Base-by-base conservation (phyloP, 2,113 vertebrate genomes). In the Sinosuthora webbiana region DNA sequence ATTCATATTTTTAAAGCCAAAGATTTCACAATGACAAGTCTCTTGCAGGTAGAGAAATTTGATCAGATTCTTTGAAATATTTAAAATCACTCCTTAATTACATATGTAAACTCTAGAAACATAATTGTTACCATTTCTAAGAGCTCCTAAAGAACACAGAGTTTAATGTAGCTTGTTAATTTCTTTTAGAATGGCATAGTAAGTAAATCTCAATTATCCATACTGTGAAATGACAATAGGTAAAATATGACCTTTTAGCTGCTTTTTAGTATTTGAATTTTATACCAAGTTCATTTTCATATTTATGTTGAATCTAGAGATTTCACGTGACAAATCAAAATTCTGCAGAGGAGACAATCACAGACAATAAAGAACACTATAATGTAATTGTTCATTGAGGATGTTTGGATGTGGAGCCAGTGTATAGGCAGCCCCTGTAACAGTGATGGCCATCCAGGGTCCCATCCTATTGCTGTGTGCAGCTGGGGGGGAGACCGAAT, bases 1-100 rank as follows among this genome's bases (percentile, higher is more conserved):
- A 83, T 91, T 92, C 45, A 73, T 42, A 67, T 39, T 56, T 94
- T 73, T 85, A 81, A 92, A 90, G 52, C 23, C 45, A 93, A 71
- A 71, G 52, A 52, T 75, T 91, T 62, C 56, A 70, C 62, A 70
- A 89, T 92, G 41, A 30, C 80, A 70, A 35, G 56, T 65, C 18
- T 93, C 16, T 59, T 81, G 25, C 6, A 89, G 25, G 21, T 62
- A 77, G 31, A 69, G 37, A 68, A 49, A 92, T 90, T 84, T 60
- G 42, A 77, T 62, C 31, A 41, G 17, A 13, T 79, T 89, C 28
- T 87, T 56, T 70, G 47, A 79, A 94, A 59, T 31, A 21, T 27
- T 74, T 92, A 69, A 93, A 91, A 85, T 63, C 4, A 7, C 39
- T 69, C 20, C 47, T 82, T 84, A 63, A 64, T 84, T 89, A 87